A percentile compares a stretch with the other conserved stretches of the same genome.
Conservation (phyloP, 2,888 invertebrate genomes). For the Drosophila cognata region DNA sequence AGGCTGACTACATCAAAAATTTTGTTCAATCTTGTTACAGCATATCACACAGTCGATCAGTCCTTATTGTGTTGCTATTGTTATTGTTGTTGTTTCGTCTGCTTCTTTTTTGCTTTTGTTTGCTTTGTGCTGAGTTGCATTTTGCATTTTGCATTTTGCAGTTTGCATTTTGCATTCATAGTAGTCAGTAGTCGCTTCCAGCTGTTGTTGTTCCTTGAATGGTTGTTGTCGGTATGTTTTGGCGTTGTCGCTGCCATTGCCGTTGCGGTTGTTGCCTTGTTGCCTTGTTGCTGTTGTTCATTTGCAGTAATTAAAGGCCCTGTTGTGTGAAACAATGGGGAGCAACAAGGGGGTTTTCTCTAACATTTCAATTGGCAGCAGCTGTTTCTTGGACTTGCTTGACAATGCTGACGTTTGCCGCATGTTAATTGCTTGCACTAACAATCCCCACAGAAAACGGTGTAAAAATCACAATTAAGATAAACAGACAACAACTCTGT, state of each 20-base stretch:
- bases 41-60: constrained; percentile 19
- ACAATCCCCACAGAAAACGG: neutral
- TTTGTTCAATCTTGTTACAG: neutral
- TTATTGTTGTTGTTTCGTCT: constrained; percentile 9
- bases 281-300: neutral
- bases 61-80: constrained; percentile 2
- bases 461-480: constrained; percentile 15
- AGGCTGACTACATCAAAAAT: neutral
- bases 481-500: constrained; percentile 8
- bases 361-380: constrained; percentile 1
- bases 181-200: constrained; percentile 1
- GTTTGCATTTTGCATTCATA: constrained; percentile 12
- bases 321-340: neutral
- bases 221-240: constrained; percentile 10
- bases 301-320: neutral
- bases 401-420: neutral
- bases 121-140: constrained; percentile 25
- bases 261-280: constrained; percentile 11
- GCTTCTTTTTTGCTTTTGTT: constrained; percentile 23
- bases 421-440: constrained; percentile 44
- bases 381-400: neutral
- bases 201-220: constrained; percentile 7
- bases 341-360: neutral
- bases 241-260: constrained; percentile 15
- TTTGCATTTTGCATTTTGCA: constrained; percentile 26